Evolutionary conservation across 2,888 invertebrate species (phyloP).

Genomic region (Cerceris ruficornis): DNA sequence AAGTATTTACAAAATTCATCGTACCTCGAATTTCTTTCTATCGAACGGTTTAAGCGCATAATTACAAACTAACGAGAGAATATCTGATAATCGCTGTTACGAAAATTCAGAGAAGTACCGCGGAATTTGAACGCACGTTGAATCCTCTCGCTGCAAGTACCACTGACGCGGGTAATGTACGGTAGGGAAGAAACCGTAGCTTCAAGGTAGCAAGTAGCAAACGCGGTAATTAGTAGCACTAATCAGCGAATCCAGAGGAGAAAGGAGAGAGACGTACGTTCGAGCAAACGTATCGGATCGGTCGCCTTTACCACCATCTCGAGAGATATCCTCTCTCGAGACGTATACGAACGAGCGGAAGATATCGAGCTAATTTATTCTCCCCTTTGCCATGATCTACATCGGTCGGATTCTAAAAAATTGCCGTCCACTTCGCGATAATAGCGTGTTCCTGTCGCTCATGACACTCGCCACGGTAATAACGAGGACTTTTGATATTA

Average conservation of each 20-base stretch:
- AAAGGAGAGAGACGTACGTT: conserved; percentile 51
- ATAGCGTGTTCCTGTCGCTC: background rate
- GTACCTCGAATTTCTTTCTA: too few species aligned
- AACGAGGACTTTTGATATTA: too few species aligned
- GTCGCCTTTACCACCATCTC: conserved; percentile 52
- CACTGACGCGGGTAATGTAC: conserved; percentile 37
- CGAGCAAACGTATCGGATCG: conserved; percentile 49
- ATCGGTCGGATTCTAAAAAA: conserved; percentile 16
- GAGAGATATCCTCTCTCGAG: conserved; percentile 58
- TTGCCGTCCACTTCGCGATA: background rate
- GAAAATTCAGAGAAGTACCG: too few species aligned
- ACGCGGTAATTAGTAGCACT: conserved; percentile 73
- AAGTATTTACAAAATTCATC: too few species aligned
- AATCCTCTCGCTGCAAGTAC: background rate
- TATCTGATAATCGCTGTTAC: too few species aligned
- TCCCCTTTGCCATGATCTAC: conserved; percentile 32
- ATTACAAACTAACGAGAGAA: too few species aligned
- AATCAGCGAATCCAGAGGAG: conserved; percentile 66
- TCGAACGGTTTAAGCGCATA: too few species aligned
- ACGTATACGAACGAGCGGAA: conserved; percentile 13
- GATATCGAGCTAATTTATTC: conserved; percentile 46
- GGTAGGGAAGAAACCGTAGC: conserved; percentile 65
- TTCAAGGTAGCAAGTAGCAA: conserved; percentile 63
- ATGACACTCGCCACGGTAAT: background rate
- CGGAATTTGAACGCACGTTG: too few species aligned